Conservation (phyloP, 2,888 invertebrate genomes). For the Plutella xylostella region DNA sequence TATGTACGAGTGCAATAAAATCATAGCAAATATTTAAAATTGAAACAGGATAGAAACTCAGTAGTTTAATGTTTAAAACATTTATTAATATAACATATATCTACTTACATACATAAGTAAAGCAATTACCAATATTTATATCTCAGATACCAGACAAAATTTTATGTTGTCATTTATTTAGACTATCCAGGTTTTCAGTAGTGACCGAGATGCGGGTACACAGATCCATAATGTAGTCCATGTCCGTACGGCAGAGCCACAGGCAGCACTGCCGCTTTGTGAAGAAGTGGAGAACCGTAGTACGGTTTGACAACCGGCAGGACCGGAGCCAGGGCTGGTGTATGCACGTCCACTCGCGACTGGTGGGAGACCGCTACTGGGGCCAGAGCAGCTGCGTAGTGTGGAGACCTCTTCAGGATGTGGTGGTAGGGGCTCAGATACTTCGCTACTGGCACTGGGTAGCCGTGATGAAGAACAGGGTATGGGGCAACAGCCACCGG, state of each 20-base stretch:
- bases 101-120: no score
- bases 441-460: no score
- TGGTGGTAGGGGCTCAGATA: slow-evolving; percentile 34
- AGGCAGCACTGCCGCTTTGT: slow-evolving; percentile 25
- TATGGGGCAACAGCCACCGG: slow-evolving; percentile 30
- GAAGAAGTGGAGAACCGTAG: not conserved
- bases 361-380: slow-evolving; percentile 67
- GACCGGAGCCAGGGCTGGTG: slow-evolving; percentile 31
- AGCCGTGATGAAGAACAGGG: slow-evolving; percentile 10
- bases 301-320: slow-evolving; percentile 30
- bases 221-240: slow-evolving; percentile 17
- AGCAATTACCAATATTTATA: not conserved
- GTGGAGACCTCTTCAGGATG: slow-evolving; percentile 45
- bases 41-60: no score
- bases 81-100: no score
- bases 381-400: slow-evolving; percentile 13
- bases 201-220: slow-evolving; percentile 19
- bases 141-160: not conserved
- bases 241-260: slow-evolving; percentile 25
- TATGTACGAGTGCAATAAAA: no score
- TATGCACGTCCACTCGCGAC: slow-evolving; percentile 59
- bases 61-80: no score
- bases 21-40: no score
- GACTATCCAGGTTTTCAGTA: no score
- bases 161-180: not conserved